Conservation (phyloP, 2,888 invertebrate genomes). For the Caenorhabditis sp. region DNA sequence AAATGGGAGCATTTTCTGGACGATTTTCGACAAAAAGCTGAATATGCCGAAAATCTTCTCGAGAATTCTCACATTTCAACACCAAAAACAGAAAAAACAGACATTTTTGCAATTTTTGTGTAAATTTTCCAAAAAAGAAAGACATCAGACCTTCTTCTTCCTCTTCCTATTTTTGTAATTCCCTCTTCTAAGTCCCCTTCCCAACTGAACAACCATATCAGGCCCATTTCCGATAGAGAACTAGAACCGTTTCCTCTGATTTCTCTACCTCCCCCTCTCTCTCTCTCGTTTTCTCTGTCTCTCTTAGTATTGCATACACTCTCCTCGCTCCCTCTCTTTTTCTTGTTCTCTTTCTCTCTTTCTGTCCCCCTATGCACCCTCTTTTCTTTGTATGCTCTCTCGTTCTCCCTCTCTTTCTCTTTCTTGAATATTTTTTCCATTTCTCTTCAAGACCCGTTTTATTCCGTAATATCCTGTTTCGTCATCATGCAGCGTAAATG, state of each 20-base stretch:
- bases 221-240: slow-evolving; percentile 11
- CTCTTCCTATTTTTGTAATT: too few relatives aligned
- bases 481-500: too few relatives aligned
- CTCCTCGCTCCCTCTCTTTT: too few relatives aligned
- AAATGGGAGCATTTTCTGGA: not conserved
- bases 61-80: not conserved
- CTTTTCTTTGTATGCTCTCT: slow-evolving; percentile 5
- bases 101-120: slow-evolving; percentile 13
- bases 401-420: not conserved
- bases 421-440: too few relatives aligned
- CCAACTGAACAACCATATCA: slow-evolving; percentile 38
- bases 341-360: slow-evolving; percentile 16
- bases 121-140: slow-evolving; percentile 15
- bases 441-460: too few relatives aligned
- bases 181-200: not conserved
- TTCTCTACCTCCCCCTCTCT: slow-evolving; percentile 22
- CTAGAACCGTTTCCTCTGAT: too few relatives aligned
- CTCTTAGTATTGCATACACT: too few relatives aligned
- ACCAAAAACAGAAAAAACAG: not conserved
- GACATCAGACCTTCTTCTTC: too few relatives aligned
- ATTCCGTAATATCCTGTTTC: not conserved
- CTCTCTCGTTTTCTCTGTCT: slow-evolving; percentile 29
- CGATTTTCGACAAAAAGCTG: not conserved
- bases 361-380: slow-evolving; percentile 5
- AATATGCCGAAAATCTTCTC: not conserved